Conservation (phyloP, 2,113 vertebrate genomes). For the Raja brachyura region DNA sequence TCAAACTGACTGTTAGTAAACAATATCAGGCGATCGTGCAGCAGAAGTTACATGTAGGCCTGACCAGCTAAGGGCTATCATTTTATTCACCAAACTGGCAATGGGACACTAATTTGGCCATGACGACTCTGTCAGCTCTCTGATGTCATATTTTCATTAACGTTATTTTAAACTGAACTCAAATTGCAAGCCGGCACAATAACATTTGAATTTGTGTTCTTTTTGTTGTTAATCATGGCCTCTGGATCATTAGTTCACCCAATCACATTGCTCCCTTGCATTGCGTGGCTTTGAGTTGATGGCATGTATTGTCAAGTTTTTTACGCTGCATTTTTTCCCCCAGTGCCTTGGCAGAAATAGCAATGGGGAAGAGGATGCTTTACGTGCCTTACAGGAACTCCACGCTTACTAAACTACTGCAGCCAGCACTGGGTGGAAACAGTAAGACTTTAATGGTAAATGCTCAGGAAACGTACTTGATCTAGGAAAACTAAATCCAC, state of each 20-base stretch:
- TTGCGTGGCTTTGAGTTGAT: not conserved
- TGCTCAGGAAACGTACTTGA: not conserved
- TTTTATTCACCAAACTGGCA: not conserved
- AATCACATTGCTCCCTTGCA: not conserved
- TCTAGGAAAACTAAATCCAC: not conserved
- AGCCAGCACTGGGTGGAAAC: slow-evolving; percentile 76
- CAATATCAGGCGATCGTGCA: not conserved
- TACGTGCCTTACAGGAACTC: slow-evolving; percentile 79
- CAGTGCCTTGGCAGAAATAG: slow-evolving; percentile 70
- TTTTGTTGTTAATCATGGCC: not conserved
- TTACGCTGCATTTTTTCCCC: not conserved
- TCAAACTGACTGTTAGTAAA: not conserved
- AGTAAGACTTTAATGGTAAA: slow-evolving; percentile 76
- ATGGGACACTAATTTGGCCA: not conserved
- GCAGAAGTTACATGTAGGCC: not conserved
- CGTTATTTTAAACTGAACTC: not conserved
- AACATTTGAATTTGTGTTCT: not conserved
- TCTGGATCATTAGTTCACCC: not conserved
- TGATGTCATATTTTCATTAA: not conserved
- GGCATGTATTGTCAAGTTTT: not conserved
- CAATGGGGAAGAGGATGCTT: slow-evolving; percentile 64
- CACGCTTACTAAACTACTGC: slow-evolving; percentile 75
- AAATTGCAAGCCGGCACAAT: not conserved
- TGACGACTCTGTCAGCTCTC: not conserved
- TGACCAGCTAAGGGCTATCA: not conserved